A percentile compares a stretch with the other conserved stretches of the same genome.
phyloP scores from a whole-genome alignment of 2,113 vertebrate species.

The Ptyas mucosa region DNA sequence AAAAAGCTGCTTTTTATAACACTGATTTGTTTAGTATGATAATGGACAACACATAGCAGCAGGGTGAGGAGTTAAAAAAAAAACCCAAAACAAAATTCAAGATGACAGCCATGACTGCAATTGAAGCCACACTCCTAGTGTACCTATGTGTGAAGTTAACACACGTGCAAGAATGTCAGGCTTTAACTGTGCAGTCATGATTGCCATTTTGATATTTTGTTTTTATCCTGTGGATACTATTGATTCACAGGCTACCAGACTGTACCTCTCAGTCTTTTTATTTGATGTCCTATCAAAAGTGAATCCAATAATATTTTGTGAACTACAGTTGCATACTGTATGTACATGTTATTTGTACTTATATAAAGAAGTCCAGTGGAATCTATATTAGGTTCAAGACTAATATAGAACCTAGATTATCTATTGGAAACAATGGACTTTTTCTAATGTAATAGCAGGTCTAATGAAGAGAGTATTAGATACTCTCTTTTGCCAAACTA shows the following conservation, averaged over 20 bases:
- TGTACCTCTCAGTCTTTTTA: background rate
- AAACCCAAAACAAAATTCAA: background rate
- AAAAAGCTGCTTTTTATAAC: background rate
- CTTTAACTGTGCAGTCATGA: background rate
- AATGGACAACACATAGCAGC: background rate
- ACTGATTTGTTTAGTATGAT: background rate
- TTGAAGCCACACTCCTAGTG: background rate
- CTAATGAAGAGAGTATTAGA: background rate
- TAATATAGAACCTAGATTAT: no score
- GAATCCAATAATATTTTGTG: background rate
- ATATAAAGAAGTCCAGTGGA: background rate
- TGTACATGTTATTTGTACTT: background rate
- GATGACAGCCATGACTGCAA: background rate
- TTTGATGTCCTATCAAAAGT: background rate
- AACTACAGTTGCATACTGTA: background rate
- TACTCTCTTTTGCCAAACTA: background rate
- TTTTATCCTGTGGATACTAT: background rate
- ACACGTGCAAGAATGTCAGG: background rate
- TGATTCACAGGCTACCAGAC: background rate
- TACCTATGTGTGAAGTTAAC: background rate
- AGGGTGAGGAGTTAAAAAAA: background rate
- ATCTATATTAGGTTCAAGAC: background rate
- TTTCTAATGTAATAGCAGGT: background rate
- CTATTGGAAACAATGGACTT: background rate
- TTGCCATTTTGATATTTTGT: background rate